A percentile compares a stretch with the other conserved stretches of the same genome.
Evolutionary conservation across 2,113 vertebrate species (phyloP).

Genomic region (Astatoreochromis straeleni): DNA sequence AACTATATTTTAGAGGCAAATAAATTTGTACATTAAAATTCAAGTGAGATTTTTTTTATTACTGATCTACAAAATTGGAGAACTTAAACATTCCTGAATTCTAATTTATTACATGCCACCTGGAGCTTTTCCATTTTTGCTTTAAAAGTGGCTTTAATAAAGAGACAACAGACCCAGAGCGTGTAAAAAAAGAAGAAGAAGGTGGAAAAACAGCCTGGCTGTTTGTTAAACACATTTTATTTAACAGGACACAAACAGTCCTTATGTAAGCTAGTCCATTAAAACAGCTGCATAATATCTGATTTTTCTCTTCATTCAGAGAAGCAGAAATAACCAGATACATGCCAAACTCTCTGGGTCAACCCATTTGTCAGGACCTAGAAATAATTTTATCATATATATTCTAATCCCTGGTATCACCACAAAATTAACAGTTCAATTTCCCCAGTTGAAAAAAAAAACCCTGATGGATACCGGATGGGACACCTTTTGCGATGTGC

Average conservation of each 20-base stretch:
- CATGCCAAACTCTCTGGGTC: background rate
- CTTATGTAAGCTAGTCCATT: background rate
- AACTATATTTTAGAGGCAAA: fast-evolving
- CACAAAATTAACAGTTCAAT: background rate
- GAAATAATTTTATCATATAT: background rate
- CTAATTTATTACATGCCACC: background rate
- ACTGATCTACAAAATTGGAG: background rate
- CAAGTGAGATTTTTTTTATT: background rate
- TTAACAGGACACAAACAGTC: background rate
- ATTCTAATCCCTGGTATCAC: background rate
- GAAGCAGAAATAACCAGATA: background rate
- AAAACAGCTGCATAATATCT: background rate
- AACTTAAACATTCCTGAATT: background rate
- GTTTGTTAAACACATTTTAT: background rate
- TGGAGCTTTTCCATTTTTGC: background rate
- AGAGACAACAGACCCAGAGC: fast-evolving
- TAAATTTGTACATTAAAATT: background rate
- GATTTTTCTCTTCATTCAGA: background rate
- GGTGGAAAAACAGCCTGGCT: background rate
- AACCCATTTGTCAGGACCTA: background rate
- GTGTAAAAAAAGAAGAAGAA: background rate
- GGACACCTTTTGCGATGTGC: background rate
- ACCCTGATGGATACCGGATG: no score
- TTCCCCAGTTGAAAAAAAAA: background rate
- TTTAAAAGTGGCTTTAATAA: background rate